Conservation (phyloP, 1,140 invertebrate genomes). For the Riptortus pedestris region DNA sequence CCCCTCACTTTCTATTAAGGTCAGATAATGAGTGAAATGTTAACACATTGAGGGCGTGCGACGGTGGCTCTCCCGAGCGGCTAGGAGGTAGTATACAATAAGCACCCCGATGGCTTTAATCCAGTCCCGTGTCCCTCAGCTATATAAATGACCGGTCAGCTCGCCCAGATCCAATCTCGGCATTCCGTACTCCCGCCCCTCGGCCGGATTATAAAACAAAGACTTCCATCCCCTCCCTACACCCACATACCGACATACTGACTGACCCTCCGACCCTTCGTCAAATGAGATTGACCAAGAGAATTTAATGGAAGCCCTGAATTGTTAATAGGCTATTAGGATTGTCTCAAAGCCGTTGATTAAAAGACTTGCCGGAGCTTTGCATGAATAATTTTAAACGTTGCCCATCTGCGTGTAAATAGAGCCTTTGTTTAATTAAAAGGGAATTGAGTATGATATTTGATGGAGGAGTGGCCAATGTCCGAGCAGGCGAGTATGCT, state of each 20-base stretch:
- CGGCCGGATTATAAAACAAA: neutral
- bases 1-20: neutral
- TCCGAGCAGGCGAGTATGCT: neutral
- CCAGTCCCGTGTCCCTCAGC: neutral
- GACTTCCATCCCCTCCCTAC: neutral
- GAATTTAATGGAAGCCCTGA: neutral
- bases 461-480: neutral
- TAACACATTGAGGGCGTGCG: neutral
- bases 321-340: neutral
- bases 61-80: too few relatives aligned
- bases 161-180: neutral
- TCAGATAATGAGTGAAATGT: neutral
- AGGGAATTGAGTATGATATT: neutral
- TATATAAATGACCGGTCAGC: neutral
- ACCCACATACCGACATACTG: too few relatives aligned
- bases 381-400: neutral
- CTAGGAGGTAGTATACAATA: too few relatives aligned
- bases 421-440: neutral
- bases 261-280: too few relatives aligned
- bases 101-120: too few relatives aligned
- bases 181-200: neutral
- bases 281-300: neutral
- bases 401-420: neutral
- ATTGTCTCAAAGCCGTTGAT: neutral
- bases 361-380: neutral